Base-by-base conservation (phyloP, 2,888 invertebrate genomes). In the Belgica antarctica region DNA sequence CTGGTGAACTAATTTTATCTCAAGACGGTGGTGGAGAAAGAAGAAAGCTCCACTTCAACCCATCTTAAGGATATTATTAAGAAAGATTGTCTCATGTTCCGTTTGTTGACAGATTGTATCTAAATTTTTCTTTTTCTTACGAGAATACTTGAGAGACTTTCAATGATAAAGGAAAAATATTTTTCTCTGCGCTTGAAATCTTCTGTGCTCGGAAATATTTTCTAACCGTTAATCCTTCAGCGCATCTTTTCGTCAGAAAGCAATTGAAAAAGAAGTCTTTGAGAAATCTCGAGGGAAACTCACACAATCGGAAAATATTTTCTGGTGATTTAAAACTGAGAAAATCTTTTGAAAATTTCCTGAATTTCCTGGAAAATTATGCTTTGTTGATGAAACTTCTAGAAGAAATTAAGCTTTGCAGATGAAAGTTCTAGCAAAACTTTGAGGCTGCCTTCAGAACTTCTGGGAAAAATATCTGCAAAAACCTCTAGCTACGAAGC, bases 101-200 rank as follows among this genome's bases (percentile, higher is more conserved):
- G 52, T 52, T 63, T 63, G 63, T 63, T 63, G 63, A 63, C 63
- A 63, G 63, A 63, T 63, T n/a, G 36, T 62, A 36, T 62, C 62
- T 36, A 31, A 63, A 36, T 12, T 22, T 36, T 63, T 63, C 19
- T 62, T 62, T 31, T 47, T 15, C 15, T 57, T 27, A n/a, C n/a
- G 2, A 61, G 27, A 63, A 63, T 63, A 36, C 63, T 63, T 63
- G n/a, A 63, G 15, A 63, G 17, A 22, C 2, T 52, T 15, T 31
- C 31, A 7, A n/a, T n/a, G 41, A 41, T 52, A 22, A 31, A 12
- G 34, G 22, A 52, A 52, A 52, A 52, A 8, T 52, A 52, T 52
- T 52, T 31, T 52, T 52, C 22, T 41, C 41, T n/a, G 12, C 41
- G 12, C 15, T 41, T 10, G 31, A n/a, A n/a, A n/a, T n/a, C 10